phyloP scores from a whole-genome alignment of 1,140 invertebrate species.

The Leptinotarsa texana region DNA sequence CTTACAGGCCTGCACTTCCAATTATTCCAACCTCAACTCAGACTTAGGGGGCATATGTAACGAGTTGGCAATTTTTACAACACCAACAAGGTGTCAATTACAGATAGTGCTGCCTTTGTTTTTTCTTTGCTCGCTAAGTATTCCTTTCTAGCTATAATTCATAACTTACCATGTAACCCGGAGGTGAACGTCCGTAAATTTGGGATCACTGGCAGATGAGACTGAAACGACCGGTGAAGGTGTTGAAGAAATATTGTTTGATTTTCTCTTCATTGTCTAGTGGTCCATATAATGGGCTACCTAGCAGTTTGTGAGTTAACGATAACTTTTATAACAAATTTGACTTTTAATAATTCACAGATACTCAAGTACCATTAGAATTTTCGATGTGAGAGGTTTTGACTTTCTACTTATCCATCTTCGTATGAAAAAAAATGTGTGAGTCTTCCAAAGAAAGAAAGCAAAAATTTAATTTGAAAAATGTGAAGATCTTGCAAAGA shows the following conservation, averaged over 20 bases:
- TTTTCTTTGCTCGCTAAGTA: slow-evolving; percentile 18
- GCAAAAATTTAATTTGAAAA: no score
- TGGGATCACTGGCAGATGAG: background rate
- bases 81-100: slow-evolving; percentile 29
- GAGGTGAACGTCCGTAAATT: slow-evolving; percentile 16
- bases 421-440: no score
- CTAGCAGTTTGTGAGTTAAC: no score
- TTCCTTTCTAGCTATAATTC: slow-evolving; percentile 19
- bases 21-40: slow-evolving; percentile 22
- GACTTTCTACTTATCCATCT: no score
- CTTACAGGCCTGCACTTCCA: slow-evolving; percentile 26
- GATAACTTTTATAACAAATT: no score
- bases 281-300: no score
- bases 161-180: slow-evolving; percentile 11
- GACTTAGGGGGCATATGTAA: slow-evolving; percentile 30
- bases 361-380: no score
- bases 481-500: no score
- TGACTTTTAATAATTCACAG: no score
- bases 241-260: background rate
- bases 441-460: no score
- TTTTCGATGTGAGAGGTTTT: no score
- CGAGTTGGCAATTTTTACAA: slow-evolving; percentile 26
- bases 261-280: background rate
- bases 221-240: background rate
- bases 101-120: slow-evolving; percentile 25